Evolutionary conservation across 2,797 vertebrate species (phyloP).

Genomic region (Myiotriccus ornatus): DNA sequence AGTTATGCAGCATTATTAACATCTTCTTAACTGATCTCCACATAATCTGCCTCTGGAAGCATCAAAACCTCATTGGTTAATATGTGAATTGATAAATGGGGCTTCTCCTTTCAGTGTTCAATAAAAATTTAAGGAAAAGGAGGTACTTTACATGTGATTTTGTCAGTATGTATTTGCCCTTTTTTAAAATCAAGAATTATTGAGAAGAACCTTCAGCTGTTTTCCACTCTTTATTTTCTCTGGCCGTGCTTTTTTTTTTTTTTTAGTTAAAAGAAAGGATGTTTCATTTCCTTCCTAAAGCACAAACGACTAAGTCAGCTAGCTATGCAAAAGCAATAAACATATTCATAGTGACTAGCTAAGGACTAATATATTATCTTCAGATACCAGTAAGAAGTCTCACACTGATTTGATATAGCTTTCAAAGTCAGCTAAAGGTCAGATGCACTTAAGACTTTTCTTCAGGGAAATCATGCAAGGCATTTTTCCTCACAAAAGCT

Average conservation of each 20-base stretch:
- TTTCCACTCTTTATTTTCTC: not conserved
- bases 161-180: not conserved
- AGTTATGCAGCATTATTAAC: not conserved
- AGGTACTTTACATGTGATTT: not conserved
- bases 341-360: not conserved
- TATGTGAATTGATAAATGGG: not conserved
- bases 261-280: not conserved
- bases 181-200: not conserved
- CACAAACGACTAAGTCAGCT: not conserved
- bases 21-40: not conserved
- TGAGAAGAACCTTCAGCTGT: not conserved
- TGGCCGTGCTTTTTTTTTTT: not conserved
- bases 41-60: not conserved
- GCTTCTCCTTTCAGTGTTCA: not conserved
- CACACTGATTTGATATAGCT: not conserved
- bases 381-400: not conserved
- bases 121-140: not conserved
- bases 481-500: not conserved
- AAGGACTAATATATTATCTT: not conserved
- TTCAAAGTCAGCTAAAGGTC: conserved; percentile 7
- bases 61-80: not conserved
- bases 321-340: conserved; percentile 27
- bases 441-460: not conserved
- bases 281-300: not conserved
- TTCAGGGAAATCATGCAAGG: not conserved